phyloP scores from a whole-genome alignment of 2,797 vertebrate genomes.

The Xenopus petersii region DNA sequence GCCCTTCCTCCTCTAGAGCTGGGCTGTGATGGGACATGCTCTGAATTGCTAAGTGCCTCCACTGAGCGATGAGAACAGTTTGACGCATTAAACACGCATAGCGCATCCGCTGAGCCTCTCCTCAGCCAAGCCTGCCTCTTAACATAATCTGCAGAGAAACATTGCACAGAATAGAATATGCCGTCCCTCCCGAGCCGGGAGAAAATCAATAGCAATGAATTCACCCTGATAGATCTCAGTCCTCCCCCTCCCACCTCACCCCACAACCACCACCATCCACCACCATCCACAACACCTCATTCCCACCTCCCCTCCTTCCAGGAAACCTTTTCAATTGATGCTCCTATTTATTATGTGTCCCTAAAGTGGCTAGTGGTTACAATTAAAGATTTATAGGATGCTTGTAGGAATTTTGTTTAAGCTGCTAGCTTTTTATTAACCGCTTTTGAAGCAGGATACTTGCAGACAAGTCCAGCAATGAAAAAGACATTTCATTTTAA shows the following conservation, averaged over 20 bases:
- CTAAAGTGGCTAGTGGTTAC: constrained; percentile 58
- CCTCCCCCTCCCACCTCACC: constrained; percentile 36
- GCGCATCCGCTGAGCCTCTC: constrained; percentile 77
- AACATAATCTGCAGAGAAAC: constrained; percentile 86
- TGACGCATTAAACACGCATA: constrained; percentile 84
- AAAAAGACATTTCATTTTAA: not conserved
- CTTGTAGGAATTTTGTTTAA: constrained; percentile 42
- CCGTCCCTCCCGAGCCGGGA: constrained; percentile 64
- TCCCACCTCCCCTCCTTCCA: constrained; percentile 51
- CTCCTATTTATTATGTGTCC: constrained; percentile 58
- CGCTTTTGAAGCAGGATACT: not conserved
- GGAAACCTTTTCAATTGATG: constrained; percentile 60
- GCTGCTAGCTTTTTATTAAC: constrained; percentile 29
- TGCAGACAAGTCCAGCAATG: not conserved
- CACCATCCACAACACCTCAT: constrained; percentile 45
- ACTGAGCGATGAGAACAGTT: constrained; percentile 76
- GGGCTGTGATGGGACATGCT: constrained; percentile 78
- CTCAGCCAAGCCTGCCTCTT: constrained; percentile 71
- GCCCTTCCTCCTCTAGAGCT: constrained; percentile 52
- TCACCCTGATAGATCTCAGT: constrained; percentile 74
- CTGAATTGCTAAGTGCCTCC: constrained; percentile 82
- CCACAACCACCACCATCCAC: constrained; percentile 24
- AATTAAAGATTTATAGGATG: constrained; percentile 66
- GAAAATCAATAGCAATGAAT: constrained; percentile 89
- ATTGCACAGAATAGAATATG: constrained; percentile 88